Base-by-base conservation (phyloP, 2,797 vertebrate species). In the Onychomys leucogaster region DNA sequence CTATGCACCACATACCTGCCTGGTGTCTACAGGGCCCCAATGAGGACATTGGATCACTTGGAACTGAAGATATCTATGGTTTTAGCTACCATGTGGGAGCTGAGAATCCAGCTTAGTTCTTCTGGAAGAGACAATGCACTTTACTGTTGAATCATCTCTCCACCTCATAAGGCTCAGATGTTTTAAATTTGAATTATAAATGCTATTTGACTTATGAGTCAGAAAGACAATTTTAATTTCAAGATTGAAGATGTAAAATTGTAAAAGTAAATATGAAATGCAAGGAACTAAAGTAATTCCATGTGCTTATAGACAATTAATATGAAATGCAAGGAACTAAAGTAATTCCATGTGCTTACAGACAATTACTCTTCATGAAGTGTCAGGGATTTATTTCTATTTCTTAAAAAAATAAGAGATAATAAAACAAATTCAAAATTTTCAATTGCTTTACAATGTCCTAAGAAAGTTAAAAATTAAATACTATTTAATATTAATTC, bases 141-240 rank as follows among this genome's bases (percentile, higher is more conserved):
- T 46, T 46, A 14, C 25, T 76, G 25, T 27, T 41, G 37, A 61
- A 4, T 43, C 55, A 81, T 59, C 23, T 4, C 6, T 29, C 25
- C 4, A 17, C 37, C 7, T 29, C 37, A 43, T 29, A n/a, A 41
- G 3, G 27, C 1, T 27, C 25, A 25, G 13, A 61, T 49, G 14
- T 55, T 92, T 78, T 41, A 57, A 41, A 77, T 90, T 81, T 88
- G 75, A 34, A 89, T 81, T 77, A 55, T 41, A 88, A 52, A 63
- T 75, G 59, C 10, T 29, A 17, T 83, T 81, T 91, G 49, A 76
- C 4, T 2, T 0, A 52, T 49, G 12, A 63, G 9, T 75, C n/a
- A 23, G 21, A 81, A 32, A 63, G 4, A 8, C 4, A 82, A 34
- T 67, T 82, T 89, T 86, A 67, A 75, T 59, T 90, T 94, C 6